Base-by-base conservation (phyloP, 2,888 invertebrate species). In the Caenorhabditis sp. region DNA sequence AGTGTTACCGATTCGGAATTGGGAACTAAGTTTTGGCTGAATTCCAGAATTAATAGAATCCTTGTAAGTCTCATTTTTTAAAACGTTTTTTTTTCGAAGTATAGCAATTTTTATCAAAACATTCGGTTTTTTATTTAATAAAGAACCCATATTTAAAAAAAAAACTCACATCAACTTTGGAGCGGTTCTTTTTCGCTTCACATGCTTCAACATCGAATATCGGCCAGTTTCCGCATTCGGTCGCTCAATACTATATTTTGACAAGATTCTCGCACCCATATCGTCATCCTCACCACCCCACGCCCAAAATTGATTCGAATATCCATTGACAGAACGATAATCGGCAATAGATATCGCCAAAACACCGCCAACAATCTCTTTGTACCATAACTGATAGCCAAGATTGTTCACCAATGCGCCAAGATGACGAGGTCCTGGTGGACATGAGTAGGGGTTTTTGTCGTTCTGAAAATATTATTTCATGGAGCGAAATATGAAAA, bases 121-220 rank as follows among this genome's bases (percentile, higher is more conserved):
- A n/a, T n/a, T n/a, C n/a, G n/a, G n/a, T n/a, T n/a, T n/a, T n/a
- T n/a, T n/a, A n/a, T n/a, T 43, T 25, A 49, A 4, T 7, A 49
- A 36, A 36, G n/a, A 59, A 12, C 31, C 12, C n/a, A 23, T 4
- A 57, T 14, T 23, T 17, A 60, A 31, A 14, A 20, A 36, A 52
- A 17, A 20, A 25, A 62, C 77, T 68, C 66, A 83, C 83, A 87
- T 85, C 26, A 84, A 62, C 36, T 87, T 87, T 3, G 86, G 85
- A 3, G 86, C 85, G 7, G 85, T 83, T 60, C 87, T 70, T 68
- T 85, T 83, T 49, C 88, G 77, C 65, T 88, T 88, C 21, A 83
- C 87, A 78, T 91, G 91, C 74, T 90, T 90, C 56, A 91, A 89
- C 91, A 91, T 91, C 56, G 90, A 90, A 85, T 91, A 91, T 21